Evolutionary conservation across 2,888 invertebrate genomes (phyloP).

Genomic region (Amphipoea lucens): DNA sequence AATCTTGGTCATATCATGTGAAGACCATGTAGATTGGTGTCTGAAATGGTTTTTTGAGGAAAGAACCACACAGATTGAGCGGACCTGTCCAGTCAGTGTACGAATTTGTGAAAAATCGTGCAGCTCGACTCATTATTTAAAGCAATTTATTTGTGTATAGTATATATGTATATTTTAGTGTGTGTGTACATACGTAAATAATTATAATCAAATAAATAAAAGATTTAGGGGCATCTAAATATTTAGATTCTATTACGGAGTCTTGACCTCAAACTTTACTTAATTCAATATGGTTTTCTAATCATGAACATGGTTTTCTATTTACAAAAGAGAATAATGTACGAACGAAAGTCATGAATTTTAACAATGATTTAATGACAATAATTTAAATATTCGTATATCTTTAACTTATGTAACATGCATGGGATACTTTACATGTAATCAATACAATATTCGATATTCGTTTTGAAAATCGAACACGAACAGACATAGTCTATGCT

Average conservation of each 20-base stretch:
- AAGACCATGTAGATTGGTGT: no score
- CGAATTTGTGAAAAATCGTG: no score
- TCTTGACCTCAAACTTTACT: neutral
- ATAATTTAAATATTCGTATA: neutral
- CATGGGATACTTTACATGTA: constrained; percentile 4
- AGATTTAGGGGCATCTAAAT: neutral
- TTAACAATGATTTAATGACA: constrained; percentile 5
- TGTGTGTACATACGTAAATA: no score
- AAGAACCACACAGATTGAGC: no score
- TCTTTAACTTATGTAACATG: neutral
- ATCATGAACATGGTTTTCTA: neutral
- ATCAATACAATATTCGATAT: constrained; percentile 7
- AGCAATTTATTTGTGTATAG: no score
- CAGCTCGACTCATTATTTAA: no score
- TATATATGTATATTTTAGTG: no score
- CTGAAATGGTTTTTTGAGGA: no score
- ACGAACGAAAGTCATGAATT: constrained; percentile 11
- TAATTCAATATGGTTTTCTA: neutral
- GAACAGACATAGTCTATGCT: constrained; percentile 42
- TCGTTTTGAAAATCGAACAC: constrained; percentile 21
- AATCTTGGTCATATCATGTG: no score
- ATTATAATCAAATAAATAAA: no score
- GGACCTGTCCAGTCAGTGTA: no score
- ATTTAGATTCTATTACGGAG: neutral
- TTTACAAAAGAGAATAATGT: neutral